These are phyloP conservation scores for Ceratothoa steindachneri DNA, from an alignment of 2,888 invertebrate species.

Conservation along the genomic window DNA sequence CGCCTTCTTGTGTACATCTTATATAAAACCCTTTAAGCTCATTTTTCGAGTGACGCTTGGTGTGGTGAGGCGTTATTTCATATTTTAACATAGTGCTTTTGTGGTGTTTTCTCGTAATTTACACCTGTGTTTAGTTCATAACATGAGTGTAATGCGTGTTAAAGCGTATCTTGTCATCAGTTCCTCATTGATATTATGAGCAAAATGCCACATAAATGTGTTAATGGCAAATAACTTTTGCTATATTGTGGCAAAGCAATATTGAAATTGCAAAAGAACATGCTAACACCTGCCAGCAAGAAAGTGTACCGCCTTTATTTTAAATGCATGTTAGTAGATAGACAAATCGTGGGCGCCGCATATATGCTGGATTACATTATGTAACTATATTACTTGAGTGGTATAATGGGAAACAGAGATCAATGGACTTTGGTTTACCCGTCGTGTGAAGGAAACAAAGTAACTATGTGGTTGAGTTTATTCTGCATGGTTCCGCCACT, in stretches of 20 bases:
- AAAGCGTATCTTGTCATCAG: too few species aligned
- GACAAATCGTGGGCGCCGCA: background rate
- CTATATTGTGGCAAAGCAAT: background rate
- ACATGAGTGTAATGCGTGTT: background rate
- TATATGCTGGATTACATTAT: background rate
- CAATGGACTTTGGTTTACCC: background rate
- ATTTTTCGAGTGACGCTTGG: too few species aligned
- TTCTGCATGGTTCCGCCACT: background rate
- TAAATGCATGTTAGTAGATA: background rate
- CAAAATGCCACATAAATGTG: background rate
- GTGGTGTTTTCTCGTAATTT: too few species aligned
- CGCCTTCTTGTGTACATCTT: too few species aligned
- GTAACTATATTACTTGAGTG: background rate
- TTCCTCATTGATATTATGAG: background rate
- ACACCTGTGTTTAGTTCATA: too few species aligned
- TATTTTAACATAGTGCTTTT: too few species aligned
- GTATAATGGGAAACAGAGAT: background rate
- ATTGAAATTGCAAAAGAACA: background rate
- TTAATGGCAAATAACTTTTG: background rate
- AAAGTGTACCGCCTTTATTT: background rate
- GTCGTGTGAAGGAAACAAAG: background rate
- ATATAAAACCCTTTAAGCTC: too few species aligned
- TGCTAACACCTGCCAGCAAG: background rate
- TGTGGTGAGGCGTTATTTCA: too few species aligned
- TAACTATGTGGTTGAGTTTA: background rate